Evolutionary conservation across 2,888 invertebrate species (phyloP).

Genomic region (Tiliacea citrago): DNA sequence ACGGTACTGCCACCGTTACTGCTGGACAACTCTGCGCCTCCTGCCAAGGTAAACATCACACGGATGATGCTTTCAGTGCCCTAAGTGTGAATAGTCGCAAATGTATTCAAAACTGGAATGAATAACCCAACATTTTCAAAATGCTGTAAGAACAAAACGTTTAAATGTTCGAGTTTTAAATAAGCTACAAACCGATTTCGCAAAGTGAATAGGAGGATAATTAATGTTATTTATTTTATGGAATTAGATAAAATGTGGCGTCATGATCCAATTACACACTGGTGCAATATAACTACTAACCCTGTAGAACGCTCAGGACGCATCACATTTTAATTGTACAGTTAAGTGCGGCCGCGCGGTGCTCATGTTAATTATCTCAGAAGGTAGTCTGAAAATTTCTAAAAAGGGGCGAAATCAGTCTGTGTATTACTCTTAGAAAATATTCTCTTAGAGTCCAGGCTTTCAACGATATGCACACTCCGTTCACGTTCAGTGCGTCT

Average conservation of each 20-base stretch:
- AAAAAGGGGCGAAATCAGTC: neutral
- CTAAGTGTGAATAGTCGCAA: neutral
- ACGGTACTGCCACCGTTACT: conserved; percentile 92
- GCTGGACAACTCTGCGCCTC: conserved; percentile 88
- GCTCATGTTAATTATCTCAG: neutral
- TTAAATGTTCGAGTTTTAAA: neutral
- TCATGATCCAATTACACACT: neutral
- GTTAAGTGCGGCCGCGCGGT: no score
- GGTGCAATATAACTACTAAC: neutral
- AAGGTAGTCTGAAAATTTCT: neutral
- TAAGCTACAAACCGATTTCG: neutral
- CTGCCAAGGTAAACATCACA: conserved; percentile 84
- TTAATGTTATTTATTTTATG: neutral
- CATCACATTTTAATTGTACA: neutral
- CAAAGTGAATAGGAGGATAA: neutral
- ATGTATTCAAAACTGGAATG: neutral
- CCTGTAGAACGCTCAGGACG: neutral
- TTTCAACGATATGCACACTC: neutral
- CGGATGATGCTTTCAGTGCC: neutral
- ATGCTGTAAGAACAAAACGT: neutral
- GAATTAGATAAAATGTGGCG: neutral
- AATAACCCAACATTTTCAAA: neutral
- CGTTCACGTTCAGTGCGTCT: neutral
- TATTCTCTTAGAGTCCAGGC: neutral
- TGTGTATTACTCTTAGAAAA: neutral